Conservation (phyloP, 2,113 vertebrate genomes). For the Toxostoma redivivum region DNA sequence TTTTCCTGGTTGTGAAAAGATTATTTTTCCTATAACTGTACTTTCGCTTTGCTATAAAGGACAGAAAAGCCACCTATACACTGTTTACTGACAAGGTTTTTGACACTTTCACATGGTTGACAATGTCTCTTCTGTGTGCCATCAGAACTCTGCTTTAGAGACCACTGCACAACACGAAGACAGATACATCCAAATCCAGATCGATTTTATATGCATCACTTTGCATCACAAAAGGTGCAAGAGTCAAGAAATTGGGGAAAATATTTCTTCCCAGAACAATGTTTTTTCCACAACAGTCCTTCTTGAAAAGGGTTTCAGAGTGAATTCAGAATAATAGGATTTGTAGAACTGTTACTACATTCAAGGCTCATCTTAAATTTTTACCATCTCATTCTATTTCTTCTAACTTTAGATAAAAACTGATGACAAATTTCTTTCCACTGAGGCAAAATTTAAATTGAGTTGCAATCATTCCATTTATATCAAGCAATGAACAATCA, state of each 20-base stretch:
- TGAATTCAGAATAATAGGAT: background rate
- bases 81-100: background rate
- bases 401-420: background rate
- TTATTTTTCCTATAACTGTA: background rate
- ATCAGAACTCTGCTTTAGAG: background rate
- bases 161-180: background rate
- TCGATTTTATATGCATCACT: accelerated
- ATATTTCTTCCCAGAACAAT: background rate
- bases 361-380: background rate
- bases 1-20: background rate
- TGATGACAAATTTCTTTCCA: background rate
- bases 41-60: background rate
- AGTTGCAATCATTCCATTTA: background rate
- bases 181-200: background rate
- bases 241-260: background rate
- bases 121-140: background rate
- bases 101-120: background rate
- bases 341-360: background rate
- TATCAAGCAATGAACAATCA: background rate
- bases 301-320: background rate
- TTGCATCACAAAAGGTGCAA: background rate
- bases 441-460: background rate
- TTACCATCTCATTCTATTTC: background rate
- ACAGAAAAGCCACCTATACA: background rate
- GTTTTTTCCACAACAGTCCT: background rate